phyloP scores from a whole-genome alignment of 2,113 vertebrate species.

The Lepus timidus region DNA sequence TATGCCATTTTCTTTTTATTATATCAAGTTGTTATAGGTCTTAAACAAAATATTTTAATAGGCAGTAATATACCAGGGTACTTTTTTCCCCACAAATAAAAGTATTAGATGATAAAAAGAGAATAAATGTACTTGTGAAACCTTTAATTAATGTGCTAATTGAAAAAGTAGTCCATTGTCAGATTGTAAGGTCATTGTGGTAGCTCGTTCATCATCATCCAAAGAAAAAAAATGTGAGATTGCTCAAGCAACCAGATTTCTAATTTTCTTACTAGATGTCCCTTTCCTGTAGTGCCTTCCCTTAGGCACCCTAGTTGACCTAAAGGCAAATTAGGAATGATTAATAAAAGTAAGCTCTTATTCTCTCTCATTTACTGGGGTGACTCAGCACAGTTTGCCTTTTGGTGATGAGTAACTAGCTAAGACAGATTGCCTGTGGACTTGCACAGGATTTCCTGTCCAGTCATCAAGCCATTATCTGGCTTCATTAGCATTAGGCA shows the following conservation, averaged over 20 bases:
- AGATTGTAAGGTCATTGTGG: background rate
- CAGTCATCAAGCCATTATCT: conserved; percentile 52
- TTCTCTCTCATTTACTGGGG: conserved; percentile 16
- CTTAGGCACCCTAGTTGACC: background rate
- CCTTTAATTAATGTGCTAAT: conserved; percentile 70
- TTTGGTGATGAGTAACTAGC: conserved; percentile 69
- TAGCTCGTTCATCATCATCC: background rate
- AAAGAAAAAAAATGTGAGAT: background rate
- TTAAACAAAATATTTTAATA: conserved; percentile 32
- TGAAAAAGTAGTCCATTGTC: conserved; percentile 54
- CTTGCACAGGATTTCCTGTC: conserved; percentile 49
- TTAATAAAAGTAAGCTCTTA: conserved; percentile 5
- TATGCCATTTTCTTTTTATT: conserved; percentile 35
- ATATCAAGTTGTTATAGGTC: background rate
- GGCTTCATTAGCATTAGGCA: conserved; percentile 40
- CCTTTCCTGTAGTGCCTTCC: background rate
- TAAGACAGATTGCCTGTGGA: conserved; percentile 53
- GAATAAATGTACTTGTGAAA: conserved; percentile 50
- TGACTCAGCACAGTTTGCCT: conserved; percentile 26
- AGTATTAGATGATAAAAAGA: conserved; percentile 49
- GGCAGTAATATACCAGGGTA: background rate
- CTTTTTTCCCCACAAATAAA: conserved; percentile 36
- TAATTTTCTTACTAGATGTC: background rate
- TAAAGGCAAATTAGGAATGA: conserved; percentile 46
- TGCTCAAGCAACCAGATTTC: background rate